These are phyloP conservation scores for Agrotis clavis DNA, from an alignment of 2,888 invertebrate species.

Conservation along the genomic window DNA sequence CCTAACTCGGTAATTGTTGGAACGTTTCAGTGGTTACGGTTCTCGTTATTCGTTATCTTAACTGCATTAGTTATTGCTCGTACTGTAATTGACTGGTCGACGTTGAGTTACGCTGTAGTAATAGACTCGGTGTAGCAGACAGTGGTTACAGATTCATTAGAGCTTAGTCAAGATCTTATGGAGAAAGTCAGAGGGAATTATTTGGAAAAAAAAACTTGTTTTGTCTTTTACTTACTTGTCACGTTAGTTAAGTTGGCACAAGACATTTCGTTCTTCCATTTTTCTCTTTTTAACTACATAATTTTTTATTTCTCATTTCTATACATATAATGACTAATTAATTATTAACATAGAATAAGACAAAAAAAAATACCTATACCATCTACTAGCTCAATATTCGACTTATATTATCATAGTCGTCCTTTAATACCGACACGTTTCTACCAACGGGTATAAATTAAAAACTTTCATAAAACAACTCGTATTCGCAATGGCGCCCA, in stretches of 20 bases:
- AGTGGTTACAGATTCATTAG: background rate
- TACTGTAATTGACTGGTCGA: conserved; percentile 15
- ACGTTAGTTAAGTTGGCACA: no score
- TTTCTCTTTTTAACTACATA: no score
- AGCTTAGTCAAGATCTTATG: background rate
- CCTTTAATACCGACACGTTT: conserved; percentile 26
- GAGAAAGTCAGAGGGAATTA: background rate
- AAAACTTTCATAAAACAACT: conserved; percentile 58
- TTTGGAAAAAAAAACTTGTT: background rate
- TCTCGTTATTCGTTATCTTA: conserved; percentile 33
- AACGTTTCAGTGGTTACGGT: conserved; percentile 21
- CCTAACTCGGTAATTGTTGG: background rate
- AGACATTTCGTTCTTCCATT: no score
- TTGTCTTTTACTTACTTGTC: no score
- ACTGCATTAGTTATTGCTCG: conserved; percentile 34
- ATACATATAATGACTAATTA: no score
- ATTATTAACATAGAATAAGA: background rate
- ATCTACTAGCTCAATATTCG: conserved; percentile 3
- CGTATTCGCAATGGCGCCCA: conserved; percentile 45
- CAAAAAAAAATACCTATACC: conserved; percentile 12
- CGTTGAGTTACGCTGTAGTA: conserved; percentile 11
- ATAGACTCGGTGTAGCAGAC: background rate
- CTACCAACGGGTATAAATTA: conserved; percentile 53
- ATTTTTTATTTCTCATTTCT: no score
- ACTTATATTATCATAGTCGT: conserved; percentile 14